phyloP scores from a whole-genome alignment of 2,113 vertebrate species.

The Rhabdornis inornatus region DNA sequence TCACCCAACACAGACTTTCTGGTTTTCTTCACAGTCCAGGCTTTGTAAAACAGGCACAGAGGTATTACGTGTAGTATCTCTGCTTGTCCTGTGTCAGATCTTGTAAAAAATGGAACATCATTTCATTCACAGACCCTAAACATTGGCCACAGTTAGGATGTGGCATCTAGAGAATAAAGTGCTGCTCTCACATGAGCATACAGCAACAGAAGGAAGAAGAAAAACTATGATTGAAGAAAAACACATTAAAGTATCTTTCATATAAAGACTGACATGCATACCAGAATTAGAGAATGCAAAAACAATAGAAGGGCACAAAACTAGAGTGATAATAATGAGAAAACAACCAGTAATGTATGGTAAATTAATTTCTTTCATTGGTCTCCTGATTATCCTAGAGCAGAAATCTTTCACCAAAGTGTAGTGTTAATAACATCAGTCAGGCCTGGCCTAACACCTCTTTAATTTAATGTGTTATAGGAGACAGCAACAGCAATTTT shows the following conservation, averaged over 20 bases:
- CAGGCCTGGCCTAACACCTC: neutral
- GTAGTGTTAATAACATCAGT: neutral
- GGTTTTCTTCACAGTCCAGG: neutral
- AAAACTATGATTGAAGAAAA: neutral
- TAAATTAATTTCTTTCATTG: neutral
- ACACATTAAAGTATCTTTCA: neutral
- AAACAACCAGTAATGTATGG: neutral
- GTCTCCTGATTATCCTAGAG: neutral
- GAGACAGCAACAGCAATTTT: neutral
- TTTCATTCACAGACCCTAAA: neutral
- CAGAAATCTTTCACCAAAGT: neutral
- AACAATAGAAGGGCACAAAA: neutral
- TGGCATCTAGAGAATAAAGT: neutral
- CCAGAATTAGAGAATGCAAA: neutral
- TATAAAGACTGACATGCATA: neutral
- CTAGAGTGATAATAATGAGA: neutral
- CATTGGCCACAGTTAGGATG: neutral
- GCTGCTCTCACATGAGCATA: neutral
- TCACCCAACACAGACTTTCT: neutral
- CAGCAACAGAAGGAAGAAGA: neutral
- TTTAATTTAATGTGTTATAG: neutral
- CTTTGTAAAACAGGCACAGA: neutral
- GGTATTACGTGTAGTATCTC: neutral
- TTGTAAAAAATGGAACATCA: neutral
- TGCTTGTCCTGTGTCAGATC: neutral